Base-by-base conservation (phyloP, 1,140 invertebrate genomes). In the Atopsyche davidsoni region DNA sequence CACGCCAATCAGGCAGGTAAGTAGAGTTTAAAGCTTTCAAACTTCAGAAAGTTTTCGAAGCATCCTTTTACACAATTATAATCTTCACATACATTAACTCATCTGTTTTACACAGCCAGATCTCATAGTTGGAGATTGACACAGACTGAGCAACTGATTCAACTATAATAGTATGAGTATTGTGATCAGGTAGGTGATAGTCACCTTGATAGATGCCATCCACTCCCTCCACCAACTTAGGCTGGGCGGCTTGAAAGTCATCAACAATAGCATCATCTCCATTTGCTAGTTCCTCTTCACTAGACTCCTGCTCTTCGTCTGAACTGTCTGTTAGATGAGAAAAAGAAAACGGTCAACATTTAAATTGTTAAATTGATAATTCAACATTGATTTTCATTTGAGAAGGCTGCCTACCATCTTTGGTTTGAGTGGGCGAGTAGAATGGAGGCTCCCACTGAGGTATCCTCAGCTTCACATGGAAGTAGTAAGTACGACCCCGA, bases 381-480 rank as follows among this genome's bases (percentile, higher is more conserved):
- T 16, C 16, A 16, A 34, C 32, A 11, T 34, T 34, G n/a, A 13
- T 34, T 34, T 3, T 34, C 32, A 34, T 4, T 11, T 11, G 32
- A 34, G 16, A 3, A 34, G 16, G 11, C 16, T n/a, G 32, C 11
- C 19, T 39, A 56, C 49, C 49, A 25, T 48, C 54, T 14, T 31
- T 39, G 32, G 38, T 31, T 38, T 50, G 19, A 35, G 66, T 48
- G n/a, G 54, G 69, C 19, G 51, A 60, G 45, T 21, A 68, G 40
- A 76, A 74, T 0, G 92, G 92, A 19, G 89, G 87, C 48, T 86
- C 73, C 93, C 93, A 97, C 64, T 95, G 92, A 2, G 89, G 82
- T 60, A 87, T 76, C 45, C 89, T 79, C 18, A 87, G 81, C 57
- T 85, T 85, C 0, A 85, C 73, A 66, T 96, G 91, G 68, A 95